Conservation (phyloP, 2,888 invertebrate genomes). For the Heteromurus nitidus region DNA sequence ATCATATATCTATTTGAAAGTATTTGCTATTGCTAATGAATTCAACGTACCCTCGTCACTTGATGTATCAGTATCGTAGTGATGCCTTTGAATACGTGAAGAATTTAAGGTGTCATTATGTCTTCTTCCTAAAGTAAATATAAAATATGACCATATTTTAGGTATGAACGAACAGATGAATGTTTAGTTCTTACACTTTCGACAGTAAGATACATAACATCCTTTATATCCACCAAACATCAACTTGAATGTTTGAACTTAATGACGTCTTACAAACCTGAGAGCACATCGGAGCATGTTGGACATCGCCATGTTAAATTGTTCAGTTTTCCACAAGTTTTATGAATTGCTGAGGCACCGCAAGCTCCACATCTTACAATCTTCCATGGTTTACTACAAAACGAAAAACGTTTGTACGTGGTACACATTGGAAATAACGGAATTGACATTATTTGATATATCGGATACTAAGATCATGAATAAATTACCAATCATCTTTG, state of each 20-base stretch:
- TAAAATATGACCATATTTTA: too few species aligned
- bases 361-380: conserved; percentile 78
- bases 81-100: conserved; percentile 41
- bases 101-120: not conserved
- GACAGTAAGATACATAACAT: too few species aligned
- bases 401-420: not conserved
- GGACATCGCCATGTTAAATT: conserved; percentile 77
- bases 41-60: conserved; percentile 21
- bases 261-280: conserved; percentile 29
- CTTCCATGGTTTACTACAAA: conserved; percentile 76
- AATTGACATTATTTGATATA: not conserved
- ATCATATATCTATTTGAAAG: too few species aligned
- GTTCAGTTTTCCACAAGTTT: conserved; percentile 76
- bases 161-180: not conserved
- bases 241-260: too few species aligned
- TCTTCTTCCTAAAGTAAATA: not conserved
- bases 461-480: not conserved
- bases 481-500: conserved; percentile 66
- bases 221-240: not conserved
- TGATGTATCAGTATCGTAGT: conserved; percentile 20
- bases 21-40: too few species aligned
- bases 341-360: conserved; percentile 79
- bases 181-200: too few species aligned
- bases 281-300: conserved; percentile 75
- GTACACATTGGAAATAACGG: not conserved